These are phyloP conservation scores for Musca domestica DNA, from an alignment of 1,140 invertebrate species.

Conservation along the genomic window DNA sequence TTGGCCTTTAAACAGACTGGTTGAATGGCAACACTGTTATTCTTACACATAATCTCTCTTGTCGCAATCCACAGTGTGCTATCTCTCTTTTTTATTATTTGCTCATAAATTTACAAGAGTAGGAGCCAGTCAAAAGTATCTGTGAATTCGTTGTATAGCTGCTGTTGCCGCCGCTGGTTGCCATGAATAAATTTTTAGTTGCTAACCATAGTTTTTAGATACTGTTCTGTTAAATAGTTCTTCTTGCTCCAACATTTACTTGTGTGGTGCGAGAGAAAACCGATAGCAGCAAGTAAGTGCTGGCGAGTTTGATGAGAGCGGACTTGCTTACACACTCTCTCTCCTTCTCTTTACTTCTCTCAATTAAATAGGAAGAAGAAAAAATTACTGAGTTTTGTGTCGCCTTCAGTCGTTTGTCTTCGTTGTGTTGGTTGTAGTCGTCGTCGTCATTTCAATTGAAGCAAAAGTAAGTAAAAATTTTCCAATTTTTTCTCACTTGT, in stretches of 20 bases:
- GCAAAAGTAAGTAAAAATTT: slow-evolving; percentile 31
- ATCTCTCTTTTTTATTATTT: no score
- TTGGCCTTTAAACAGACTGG: no score
- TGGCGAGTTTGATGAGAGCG: background rate
- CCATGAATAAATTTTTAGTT: background rate
- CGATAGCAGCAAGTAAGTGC: background rate
- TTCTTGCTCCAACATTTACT: background rate
- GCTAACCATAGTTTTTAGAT: slow-evolving; percentile 20
- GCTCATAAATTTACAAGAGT: no score
- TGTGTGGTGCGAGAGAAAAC: background rate
- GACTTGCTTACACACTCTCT: background rate
- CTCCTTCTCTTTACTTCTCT: background rate
- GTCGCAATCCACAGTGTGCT: no score
- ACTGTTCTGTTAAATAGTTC: background rate
- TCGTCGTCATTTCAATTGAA: slow-evolving; percentile 33
- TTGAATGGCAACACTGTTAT: no score
- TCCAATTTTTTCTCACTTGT: slow-evolving; percentile 26
- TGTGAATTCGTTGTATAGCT: background rate
- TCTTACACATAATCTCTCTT: no score
- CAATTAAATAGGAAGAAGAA: background rate
- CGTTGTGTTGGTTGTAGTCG: slow-evolving; percentile 29
- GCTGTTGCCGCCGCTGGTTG: no score
- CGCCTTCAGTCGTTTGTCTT: slow-evolving; percentile 31
- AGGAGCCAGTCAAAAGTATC: background rate
- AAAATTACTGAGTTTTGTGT: slow-evolving; percentile 20